Evolutionary conservation across 2,888 invertebrate species (phyloP).

Genomic region (Myathropa florea): DNA sequence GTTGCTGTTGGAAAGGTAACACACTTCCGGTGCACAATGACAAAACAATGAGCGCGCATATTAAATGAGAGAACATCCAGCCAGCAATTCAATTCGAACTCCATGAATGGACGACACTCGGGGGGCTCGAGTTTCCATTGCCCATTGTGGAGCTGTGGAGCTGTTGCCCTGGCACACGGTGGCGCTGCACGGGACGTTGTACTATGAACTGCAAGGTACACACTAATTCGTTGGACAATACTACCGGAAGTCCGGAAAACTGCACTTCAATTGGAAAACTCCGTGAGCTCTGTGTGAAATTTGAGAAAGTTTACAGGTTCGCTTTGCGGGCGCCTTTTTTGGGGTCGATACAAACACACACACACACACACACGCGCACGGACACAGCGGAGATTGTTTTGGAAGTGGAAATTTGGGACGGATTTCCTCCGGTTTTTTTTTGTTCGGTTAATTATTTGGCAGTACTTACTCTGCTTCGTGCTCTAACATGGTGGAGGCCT

Average conservation of each 20-base stretch:
- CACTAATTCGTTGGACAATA: conserved; percentile 23
- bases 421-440: neutral
- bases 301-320: conserved; percentile 35
- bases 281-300: conserved; percentile 14
- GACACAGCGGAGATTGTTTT: neutral
- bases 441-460: neutral
- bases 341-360: neutral
- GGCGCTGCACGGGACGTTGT: neutral
- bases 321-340: neutral
- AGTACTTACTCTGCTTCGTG: conserved; percentile 94
- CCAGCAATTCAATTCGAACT: conserved; percentile 32
- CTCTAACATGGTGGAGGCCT: conserved; percentile 99
- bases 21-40: conserved; percentile 62
- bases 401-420: conserved; percentile 20
- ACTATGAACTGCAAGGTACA: conserved; percentile 22
- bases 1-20: neutral
- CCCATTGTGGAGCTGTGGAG: neutral
- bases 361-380: neutral
- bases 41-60: conserved; percentile 63
- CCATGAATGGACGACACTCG: conserved; percentile 30
- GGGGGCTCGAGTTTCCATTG: conserved; percentile 52
- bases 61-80: conserved; percentile 29
- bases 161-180: neutral
- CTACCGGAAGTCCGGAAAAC: conserved; percentile 57
- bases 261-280: conserved; percentile 29